Percentiles rank a stretch among this genome's conserved stretches.
These are phyloP conservation scores for Leucophenga maculata DNA, from an alignment of 2,888 invertebrate genomes.

Conservation along the genomic window DNA sequence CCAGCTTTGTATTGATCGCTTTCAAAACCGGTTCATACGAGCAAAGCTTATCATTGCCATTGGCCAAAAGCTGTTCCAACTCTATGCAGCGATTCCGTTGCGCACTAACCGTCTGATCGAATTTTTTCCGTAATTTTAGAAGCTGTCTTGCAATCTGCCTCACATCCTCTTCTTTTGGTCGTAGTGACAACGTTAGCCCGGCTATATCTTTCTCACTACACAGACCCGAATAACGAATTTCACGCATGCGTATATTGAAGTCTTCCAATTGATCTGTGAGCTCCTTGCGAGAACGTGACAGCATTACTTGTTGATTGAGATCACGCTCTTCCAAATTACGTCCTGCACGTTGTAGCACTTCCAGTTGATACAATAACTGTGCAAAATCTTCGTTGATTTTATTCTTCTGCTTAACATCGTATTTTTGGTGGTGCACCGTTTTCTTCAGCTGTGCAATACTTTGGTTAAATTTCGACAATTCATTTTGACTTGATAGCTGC, in stretches of 20 bases:
- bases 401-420: constrained; percentile 50
- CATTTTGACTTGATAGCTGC: constrained; percentile 5
- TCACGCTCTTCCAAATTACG: constrained; percentile 54
- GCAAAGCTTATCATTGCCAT: constrained; percentile 32
- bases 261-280: constrained; percentile 55
- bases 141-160: constrained; percentile 37
- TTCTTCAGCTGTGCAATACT: constrained; percentile 40
- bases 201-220: constrained; percentile 38
- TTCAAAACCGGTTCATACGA: constrained; percentile 28
- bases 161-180: constrained; percentile 38
- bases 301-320: constrained; percentile 57
- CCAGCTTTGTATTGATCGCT: constrained; percentile 32
- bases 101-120: neutral
- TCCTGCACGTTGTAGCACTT: constrained; percentile 52
- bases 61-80: constrained; percentile 11
- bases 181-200: constrained; percentile 48
- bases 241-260: constrained; percentile 53
- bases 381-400: constrained; percentile 49
- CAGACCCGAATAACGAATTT: constrained; percentile 50
- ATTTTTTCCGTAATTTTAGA: constrained; percentile 6
- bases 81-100: constrained; percentile 24
- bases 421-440: constrained; percentile 46
- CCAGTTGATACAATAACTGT: constrained; percentile 52
- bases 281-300: constrained; percentile 58
- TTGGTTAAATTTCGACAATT: constrained; percentile 24